Evolutionary conservation across 1,140 invertebrate species (phyloP).

Genomic region (Anastatus disparis): DNA sequence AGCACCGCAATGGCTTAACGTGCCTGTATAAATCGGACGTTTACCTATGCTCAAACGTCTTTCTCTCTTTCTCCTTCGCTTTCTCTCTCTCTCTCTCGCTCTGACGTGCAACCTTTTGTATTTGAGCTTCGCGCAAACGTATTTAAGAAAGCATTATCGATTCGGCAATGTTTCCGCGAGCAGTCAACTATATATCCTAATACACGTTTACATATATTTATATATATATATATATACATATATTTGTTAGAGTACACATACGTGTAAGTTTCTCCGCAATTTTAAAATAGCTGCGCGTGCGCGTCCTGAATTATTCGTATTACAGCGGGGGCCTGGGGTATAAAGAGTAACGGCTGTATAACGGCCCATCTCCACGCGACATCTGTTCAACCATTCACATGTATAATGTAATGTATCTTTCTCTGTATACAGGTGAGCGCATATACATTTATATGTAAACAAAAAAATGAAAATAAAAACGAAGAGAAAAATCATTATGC

Average conservation of each 20-base stretch:
- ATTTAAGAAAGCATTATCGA: slow-evolving; percentile 23
- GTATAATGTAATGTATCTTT: too few species aligned
- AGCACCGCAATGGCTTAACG: background rate
- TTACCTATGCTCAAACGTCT: slow-evolving; percentile 9
- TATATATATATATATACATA: background rate
- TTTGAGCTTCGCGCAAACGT: background rate
- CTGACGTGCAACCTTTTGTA: too few species aligned
- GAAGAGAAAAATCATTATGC: too few species aligned
- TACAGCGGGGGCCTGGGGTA: too few species aligned
- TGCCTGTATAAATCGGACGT: slow-evolving; percentile 13
- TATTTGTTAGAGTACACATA: background rate
- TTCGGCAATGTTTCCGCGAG: slow-evolving; percentile 7
- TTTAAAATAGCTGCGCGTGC: slow-evolving; percentile 6
- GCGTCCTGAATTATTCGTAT: too few species aligned
- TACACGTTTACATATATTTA: background rate
- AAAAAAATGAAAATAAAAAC: too few species aligned
- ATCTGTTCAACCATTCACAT: background rate
- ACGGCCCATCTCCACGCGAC: slow-evolving; percentile 18
- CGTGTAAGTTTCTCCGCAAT: background rate
- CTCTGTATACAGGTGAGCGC: too few species aligned
- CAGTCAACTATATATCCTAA: background rate
- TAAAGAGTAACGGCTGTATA: background rate
- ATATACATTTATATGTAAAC: background rate
- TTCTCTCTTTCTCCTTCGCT: background rate
- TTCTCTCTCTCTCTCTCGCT: background rate